phyloP scores from a whole-genome alignment of 2,797 vertebrate genomes.

The Aplochiton taeniatus region DNA sequence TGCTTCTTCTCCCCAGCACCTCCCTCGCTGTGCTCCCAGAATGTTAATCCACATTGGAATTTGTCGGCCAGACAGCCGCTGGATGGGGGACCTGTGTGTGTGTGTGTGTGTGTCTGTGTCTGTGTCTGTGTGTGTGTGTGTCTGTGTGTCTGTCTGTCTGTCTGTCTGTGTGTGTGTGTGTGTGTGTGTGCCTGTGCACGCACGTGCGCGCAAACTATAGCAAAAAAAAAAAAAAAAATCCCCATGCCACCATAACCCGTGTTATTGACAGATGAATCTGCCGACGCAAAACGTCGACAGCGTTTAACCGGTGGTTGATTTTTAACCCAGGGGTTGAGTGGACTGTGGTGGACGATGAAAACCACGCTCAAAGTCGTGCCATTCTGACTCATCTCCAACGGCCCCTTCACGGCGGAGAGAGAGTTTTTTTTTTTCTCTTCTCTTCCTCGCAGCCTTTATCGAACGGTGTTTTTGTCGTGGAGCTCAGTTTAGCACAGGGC shows the following conservation, averaged over 20 bases:
- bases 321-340: too few relatives aligned
- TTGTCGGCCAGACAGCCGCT: constrained; percentile 41
- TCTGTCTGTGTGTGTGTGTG: constrained; percentile 7
- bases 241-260: too few relatives aligned
- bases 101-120: constrained; percentile 21
- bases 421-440: too few relatives aligned
- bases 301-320: too few relatives aligned
- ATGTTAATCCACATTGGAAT: constrained; percentile 62
- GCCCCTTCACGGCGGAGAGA: not conserved
- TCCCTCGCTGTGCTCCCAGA: constrained; percentile 41
- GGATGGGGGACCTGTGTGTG: constrained; percentile 42
- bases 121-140: constrained; percentile 24
- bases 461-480: constrained; percentile 22
- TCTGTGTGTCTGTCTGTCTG: constrained; percentile 12
- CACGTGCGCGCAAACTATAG: not conserved
- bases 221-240: too few relatives aligned
- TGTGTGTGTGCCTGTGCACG: not conserved
- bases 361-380: too few relatives aligned
- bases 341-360: too few relatives aligned
- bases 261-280: too few relatives aligned
- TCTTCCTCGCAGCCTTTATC: constrained; percentile 26
- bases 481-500: constrained; percentile 11
- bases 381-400: too few relatives aligned
- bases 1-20: constrained; percentile 40
- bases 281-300: too few relatives aligned